A percentile compares a stretch with the other conserved stretches of the same genome.
phyloP scores from a whole-genome alignment of 2,888 invertebrate species.

The Oegoconia quadripuncta region DNA sequence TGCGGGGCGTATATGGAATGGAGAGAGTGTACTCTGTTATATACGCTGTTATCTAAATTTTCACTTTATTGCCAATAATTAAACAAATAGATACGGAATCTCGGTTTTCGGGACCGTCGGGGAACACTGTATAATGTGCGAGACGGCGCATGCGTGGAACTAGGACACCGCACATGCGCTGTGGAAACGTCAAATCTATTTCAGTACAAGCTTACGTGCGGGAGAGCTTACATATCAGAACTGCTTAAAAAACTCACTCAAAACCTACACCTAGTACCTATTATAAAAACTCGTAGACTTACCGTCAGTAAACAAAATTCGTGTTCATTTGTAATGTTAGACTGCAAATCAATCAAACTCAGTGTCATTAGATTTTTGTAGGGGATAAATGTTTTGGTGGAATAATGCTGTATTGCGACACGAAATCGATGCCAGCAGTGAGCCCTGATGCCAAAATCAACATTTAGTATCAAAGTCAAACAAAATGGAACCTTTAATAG shows the following conservation, averaged over 20 bases:
- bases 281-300: not conserved
- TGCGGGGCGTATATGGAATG: too few species aligned
- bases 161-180: slow-evolving; percentile 46
- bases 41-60: too few species aligned
- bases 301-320: not conserved
- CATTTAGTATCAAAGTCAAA: slow-evolving; percentile 46
- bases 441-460: slow-evolving; percentile 50
- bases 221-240: slow-evolving; percentile 19
- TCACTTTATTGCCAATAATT: too few species aligned
- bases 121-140: too few species aligned
- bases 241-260: slow-evolving; percentile 4
- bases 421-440: slow-evolving; percentile 43
- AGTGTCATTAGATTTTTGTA: slow-evolving; percentile 17
- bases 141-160: slow-evolving; percentile 58
- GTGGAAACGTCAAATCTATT: slow-evolving; percentile 65
- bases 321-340: not conserved
- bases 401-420: slow-evolving; percentile 63
- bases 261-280: not conserved
- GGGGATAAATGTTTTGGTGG: slow-evolving; percentile 22
- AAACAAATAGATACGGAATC: too few species aligned
- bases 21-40: too few species aligned
- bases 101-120: too few species aligned
- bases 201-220: slow-evolving; percentile 45
- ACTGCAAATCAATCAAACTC: slow-evolving; percentile 3
- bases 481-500: slow-evolving; percentile 86